Percentiles rank a stretch among this genome's conserved stretches.
Conservation (phyloP, 2,113 vertebrate genomes). For the Pagrus major region DNA sequence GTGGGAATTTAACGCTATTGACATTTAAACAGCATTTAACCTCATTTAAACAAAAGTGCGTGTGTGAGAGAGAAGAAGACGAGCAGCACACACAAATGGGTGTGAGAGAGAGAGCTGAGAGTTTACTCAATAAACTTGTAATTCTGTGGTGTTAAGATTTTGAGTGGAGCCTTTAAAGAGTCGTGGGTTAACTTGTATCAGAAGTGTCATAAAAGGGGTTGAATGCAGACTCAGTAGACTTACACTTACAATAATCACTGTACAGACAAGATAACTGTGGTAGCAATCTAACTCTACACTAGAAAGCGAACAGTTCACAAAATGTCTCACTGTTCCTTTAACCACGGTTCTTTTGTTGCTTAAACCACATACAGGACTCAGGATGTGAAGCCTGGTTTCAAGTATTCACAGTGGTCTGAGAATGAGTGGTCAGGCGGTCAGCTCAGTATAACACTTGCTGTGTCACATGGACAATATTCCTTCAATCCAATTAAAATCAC, state of each 20-base stretch:
- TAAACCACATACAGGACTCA: too few species aligned
- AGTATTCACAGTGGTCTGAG: background rate
- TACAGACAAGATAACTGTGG: background rate
- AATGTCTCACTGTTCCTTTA: background rate
- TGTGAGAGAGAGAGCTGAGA: background rate
- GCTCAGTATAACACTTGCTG: background rate
- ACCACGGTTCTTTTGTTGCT: background rate
- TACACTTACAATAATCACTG: background rate
- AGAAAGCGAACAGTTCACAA: background rate
- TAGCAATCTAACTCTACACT: background rate
- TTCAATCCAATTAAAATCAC: too few species aligned
- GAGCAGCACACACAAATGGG: background rate
- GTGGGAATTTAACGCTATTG: conserved; percentile 3
- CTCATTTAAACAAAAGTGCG: background rate
- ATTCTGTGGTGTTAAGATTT: background rate
- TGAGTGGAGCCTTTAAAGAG: background rate
- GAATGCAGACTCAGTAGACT: background rate
- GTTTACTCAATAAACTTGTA: background rate
- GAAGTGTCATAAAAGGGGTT: background rate
- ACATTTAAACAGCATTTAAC: background rate
- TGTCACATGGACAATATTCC: too few species aligned
- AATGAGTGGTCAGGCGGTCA: too few species aligned
- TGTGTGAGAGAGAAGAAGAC: background rate
- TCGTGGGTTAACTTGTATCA: background rate
- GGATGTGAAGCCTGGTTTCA: background rate